phyloP scores from a whole-genome alignment of 2,888 invertebrate species.

The Neria commutata region DNA sequence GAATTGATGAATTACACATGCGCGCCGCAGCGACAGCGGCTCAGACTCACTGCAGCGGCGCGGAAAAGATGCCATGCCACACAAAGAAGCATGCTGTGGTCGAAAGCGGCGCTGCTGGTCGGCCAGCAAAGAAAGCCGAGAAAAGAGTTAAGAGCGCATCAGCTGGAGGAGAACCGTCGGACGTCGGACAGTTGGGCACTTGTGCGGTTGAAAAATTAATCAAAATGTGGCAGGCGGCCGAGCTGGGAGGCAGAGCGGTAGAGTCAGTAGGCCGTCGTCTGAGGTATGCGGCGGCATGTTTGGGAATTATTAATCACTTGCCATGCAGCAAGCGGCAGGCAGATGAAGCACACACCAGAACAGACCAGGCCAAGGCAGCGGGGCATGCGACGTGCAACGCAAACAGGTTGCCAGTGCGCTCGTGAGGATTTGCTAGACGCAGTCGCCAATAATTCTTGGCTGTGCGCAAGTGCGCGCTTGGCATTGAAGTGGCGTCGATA shows the following conservation, averaged over 20 bases:
- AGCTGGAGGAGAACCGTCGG: background rate
- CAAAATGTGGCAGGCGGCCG: too few species aligned
- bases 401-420: too few species aligned
- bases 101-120: slow-evolving; percentile 2
- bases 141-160: too few species aligned
- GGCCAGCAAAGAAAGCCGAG: background rate
- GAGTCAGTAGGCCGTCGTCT: background rate
- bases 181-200: background rate
- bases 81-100: slow-evolving; percentile 8
- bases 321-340: too few species aligned
- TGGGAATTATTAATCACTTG: too few species aligned
- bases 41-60: too few species aligned
- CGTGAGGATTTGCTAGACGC: background rate
- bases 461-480: background rate
- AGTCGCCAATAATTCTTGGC: background rate
- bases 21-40: too few species aligned
- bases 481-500: background rate
- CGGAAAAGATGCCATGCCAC: slow-evolving; percentile 13
- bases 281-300: too few species aligned
- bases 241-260: too few species aligned
- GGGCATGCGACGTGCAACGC: too few species aligned
- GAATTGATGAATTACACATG: slow-evolving; percentile 7
- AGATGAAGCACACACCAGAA: too few species aligned
- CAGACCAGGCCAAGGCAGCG: too few species aligned
- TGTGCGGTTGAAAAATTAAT: slow-evolving; percentile 1